Conservation (phyloP, 2,888 invertebrate species). For the Emmelina monodactyla region DNA sequence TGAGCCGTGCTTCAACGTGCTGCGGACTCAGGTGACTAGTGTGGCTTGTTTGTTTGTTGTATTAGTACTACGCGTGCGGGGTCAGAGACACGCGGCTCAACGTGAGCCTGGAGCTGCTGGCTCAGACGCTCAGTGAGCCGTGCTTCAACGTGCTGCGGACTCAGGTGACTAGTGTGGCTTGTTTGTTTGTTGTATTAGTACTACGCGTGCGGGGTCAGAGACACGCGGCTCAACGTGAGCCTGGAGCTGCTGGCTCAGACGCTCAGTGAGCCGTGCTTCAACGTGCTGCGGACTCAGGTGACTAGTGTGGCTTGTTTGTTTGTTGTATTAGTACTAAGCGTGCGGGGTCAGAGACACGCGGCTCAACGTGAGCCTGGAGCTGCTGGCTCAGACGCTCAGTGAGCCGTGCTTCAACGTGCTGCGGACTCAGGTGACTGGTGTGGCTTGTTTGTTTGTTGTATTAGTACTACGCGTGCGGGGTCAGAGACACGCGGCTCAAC, state of each 20-base stretch:
- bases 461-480: conserved; percentile 90
- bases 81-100: conserved; percentile 76
- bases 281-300: conserved; percentile 88
- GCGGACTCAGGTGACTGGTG: conserved; percentile 90
- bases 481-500: conserved; percentile 76
- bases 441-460: too few relatives aligned
- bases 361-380: conserved; percentile 81
- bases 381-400: conserved; percentile 85
- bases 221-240: conserved; percentile 76
- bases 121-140: conserved; percentile 89
- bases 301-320: too few relatives aligned
- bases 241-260: conserved; percentile 89
- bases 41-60: too few relatives aligned
- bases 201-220: conserved; percentile 85
- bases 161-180: too few relatives aligned
- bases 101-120: conserved; percentile 83
- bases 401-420: conserved; percentile 93
- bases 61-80: conserved; percentile 92
- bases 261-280: conserved; percentile 91
- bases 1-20: conserved; percentile 90
- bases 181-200: too few relatives aligned
- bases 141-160: conserved; percentile 91
- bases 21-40: conserved; percentile 93
- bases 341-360: conserved; percentile 78
- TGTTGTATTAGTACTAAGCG: too few relatives aligned